Base-by-base conservation (phyloP, 2,888 invertebrate species). In the Xestia rhomboidea region DNA sequence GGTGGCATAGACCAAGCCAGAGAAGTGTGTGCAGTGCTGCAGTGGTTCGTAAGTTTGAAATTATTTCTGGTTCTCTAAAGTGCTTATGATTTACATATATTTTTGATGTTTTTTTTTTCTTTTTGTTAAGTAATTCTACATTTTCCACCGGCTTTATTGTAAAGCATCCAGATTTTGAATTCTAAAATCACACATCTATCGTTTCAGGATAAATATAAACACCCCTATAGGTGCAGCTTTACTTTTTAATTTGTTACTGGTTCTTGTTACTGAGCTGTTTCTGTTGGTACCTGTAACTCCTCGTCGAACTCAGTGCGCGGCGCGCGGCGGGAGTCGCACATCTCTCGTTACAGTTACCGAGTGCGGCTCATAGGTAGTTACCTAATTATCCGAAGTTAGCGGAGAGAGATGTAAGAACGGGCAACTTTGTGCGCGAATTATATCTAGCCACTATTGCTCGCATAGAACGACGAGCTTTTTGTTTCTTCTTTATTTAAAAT, bases 341-440 rank as follows among this genome's bases (percentile, higher is more conserved):
- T 30, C 80, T 68, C 46, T 67, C 68, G 77, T 84, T 76, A 82
- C 77, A 82, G 70, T 83, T 71, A 60, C 75, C 75, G 68, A 77
- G 70, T 67, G 57, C 30, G 62, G 64, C 82, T 68, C 87, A 85
- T 79, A n/a, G n/a, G n/a, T n/a, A 82, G 83, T 87, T 83, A 76
- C 73, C 44, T 72, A 79, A 83, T 86, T 78, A 81, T 83, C 76
- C 77, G 72, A 84, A 73, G 76, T 84, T 85, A 79, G 82, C 7
- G 51, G 41, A n/a, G n/a, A 18, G 75, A 80, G 34, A n/a, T 83
- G 68, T 78, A 77, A 76, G 79, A 73, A 77, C 68, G 85, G 79
- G 82, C 76, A 83, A 63, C 62, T 77, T 63, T 46, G 73, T n/a
- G 46, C 51, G 83, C 82, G 10, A 60, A 10, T 60, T 85, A 89